Evolutionary conservation across 2,113 vertebrate genomes (phyloP), one percentile per base, ranked within the genome.

Genomic region (Pangasianodon gigas): DNA sequence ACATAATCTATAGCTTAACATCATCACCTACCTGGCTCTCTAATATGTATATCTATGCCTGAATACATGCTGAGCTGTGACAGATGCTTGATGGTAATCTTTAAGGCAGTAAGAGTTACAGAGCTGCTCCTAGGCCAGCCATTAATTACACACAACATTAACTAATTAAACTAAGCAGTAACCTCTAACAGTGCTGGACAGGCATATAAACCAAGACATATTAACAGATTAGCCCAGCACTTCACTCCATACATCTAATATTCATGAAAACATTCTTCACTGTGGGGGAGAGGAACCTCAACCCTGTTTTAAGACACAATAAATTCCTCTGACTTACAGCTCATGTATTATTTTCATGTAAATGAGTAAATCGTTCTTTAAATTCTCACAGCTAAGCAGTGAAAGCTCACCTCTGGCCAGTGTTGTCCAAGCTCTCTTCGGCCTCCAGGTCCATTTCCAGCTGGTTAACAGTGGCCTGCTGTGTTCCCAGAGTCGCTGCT

Each of bases 371-470:
- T 13, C 37, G 51, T 51, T 69, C 7, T 67, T 80, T 52, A 67
- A 69, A 54, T 16, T 7, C 44, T 32, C 41, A 62, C 16, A 37
- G 75, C 60, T 24, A 14, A 19, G 29, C 29, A 51, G 4, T 67
- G 6, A 37, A 69, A 71, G 24, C 94, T 93, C 91, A 96, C 96
- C 96, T 95, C 91, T 96, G 95, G 85, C 96, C 95, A 24, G 92
- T 92, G 82, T 92, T 94, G 37, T 90, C 87, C 16, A 85, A 91
- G 0, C 62, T 93, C 85, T 95, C 95, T 87, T 97, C 96, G 0
- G 26, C 89, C 3, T 69, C 90, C 71, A 99, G 95, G 91, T 98
- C 97, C 0, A 90, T 91, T 92, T 97, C 97, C 92, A 99, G 95
- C 93, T 97, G 96, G 58, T 91, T 92, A 0, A 96, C 94, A 0